A percentile compares a stretch with the other conserved stretches of the same genome.
phyloP scores from a whole-genome alignment of 2,113 vertebrate species.

The Xiphophorus maculatus region DNA sequence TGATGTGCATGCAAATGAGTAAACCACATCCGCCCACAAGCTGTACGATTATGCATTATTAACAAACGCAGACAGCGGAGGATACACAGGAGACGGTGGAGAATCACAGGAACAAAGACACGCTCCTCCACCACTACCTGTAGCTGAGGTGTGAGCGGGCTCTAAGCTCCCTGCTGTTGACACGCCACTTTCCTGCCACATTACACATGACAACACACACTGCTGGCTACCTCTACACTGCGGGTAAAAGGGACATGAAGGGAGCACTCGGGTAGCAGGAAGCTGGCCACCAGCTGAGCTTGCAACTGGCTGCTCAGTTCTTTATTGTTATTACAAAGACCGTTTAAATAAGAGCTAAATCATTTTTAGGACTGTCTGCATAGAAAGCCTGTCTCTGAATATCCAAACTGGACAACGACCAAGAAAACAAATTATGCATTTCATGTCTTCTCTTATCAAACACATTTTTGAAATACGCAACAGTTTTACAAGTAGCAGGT shows the following conservation, averaged over 20 bases:
- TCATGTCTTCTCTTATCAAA: too few relatives aligned
- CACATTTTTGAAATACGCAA: too few relatives aligned
- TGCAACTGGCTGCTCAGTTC: constrained; percentile 21
- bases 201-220: constrained; percentile 35
- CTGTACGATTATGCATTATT: constrained; percentile 57
- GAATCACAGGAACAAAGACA: constrained; percentile 16
- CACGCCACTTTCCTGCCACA: constrained; percentile 50
- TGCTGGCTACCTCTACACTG: constrained; percentile 21
- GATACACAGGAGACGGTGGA: constrained; percentile 26
- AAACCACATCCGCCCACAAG: constrained; percentile 50
- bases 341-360: not conserved
- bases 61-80: constrained; percentile 44
- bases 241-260: constrained; percentile 27
- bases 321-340: not conserved
- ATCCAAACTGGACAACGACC: too few relatives aligned
- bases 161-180: constrained; percentile 42
- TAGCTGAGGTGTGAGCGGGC: constrained; percentile 22
- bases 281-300: constrained; percentile 18
- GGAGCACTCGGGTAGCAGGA: constrained; percentile 16
- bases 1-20: constrained; percentile 54
- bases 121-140: constrained; percentile 24
- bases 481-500: too few relatives aligned
- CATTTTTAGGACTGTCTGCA: too few relatives aligned
- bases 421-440: too few relatives aligned
- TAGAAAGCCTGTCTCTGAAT: too few relatives aligned